Base-by-base conservation (phyloP, 1,140 invertebrate genomes). In the Bombus affinis region DNA sequence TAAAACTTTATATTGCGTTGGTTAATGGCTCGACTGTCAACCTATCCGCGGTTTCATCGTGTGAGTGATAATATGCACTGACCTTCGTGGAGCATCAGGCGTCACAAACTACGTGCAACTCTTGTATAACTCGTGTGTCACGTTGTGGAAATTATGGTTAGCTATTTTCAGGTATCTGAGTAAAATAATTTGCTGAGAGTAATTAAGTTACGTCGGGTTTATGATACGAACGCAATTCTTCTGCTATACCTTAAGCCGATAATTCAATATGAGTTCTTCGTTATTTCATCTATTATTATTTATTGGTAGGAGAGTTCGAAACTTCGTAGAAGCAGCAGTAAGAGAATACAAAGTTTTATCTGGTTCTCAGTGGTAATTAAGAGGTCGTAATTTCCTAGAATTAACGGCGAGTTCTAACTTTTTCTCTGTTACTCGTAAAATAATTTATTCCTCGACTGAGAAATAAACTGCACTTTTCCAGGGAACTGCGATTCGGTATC, bases 11-110 rank as follows among this genome's bases (percentile, higher is more conserved):
- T 53, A 0, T 22, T 53, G 47, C 18, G 18, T 8, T 6, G 42
- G 71, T 74, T 75, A 75, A 75, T 75, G 25, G 57, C 32, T 53
- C 39, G 42, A 65, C 65, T 75, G 35, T 15, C 44, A 37, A 37
- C 13, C 74, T 66, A 32, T 18, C n/a, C 32, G n/a, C 32, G 28
- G 78, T 68, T 44, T 15, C 37, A 35, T 25, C 80, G 37, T 15
- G 28, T 6, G 47, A 42, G 28, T 9, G 80, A 22, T n/a, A 72
- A 81, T 42, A 62, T 44, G 53, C 28, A n/a, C 22, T 35, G 80
- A 76, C 62, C 44, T 32, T 76, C 44, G 42, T 32, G 8, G 28
- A 68, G 57, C 22, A 66, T 47, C 53, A 32, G 39, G 81, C 44
- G 28, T 10, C 73, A 22, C 62, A 42, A 84, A 59, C n/a, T 83